Conservation (phyloP, 1,140 invertebrate species). For the Calliopsis andreniformis region DNA sequence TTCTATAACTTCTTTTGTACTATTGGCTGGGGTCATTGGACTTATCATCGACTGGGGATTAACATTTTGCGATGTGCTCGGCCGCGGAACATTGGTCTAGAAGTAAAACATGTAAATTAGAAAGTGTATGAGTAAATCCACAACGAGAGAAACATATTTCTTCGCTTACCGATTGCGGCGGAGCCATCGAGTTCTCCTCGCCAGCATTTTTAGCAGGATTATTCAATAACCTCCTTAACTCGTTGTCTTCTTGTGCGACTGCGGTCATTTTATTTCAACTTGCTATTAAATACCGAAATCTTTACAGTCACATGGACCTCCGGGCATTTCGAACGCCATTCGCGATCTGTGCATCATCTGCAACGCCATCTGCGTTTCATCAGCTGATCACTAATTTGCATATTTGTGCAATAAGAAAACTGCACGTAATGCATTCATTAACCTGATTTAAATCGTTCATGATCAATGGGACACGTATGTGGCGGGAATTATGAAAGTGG, state of each 20-base stretch:
- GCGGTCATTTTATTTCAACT: constrained; percentile 35
- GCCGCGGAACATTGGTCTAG: constrained; percentile 75
- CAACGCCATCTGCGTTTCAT: constrained; percentile 7
- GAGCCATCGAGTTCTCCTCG: constrained; percentile 74
- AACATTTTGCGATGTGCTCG: constrained; percentile 68
- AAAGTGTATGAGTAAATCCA: background rate
- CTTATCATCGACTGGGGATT: constrained; percentile 73
- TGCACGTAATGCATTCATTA: too few relatives aligned
- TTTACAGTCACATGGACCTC: background rate
- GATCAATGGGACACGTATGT: too few relatives aligned
- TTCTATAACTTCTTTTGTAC: constrained; percentile 71
- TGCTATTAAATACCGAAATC: background rate
- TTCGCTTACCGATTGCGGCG: constrained; percentile 72
- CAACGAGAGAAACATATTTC: constrained; percentile 22
- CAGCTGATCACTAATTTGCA: background rate
- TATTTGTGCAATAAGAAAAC: background rate
- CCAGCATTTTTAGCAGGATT: constrained; percentile 72
- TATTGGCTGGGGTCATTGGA: constrained; percentile 68
- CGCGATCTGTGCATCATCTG: background rate
- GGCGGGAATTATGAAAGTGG: too few relatives aligned
- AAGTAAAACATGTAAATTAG: constrained; percentile 20
- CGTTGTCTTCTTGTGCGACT: constrained; percentile 61
- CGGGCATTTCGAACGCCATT: constrained; percentile 18
- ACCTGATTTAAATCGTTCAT: too few relatives aligned
- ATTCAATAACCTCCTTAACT: constrained; percentile 70